phyloP scores from a whole-genome alignment of 2,888 invertebrate genomes.

The Eupeodes luniger region DNA sequence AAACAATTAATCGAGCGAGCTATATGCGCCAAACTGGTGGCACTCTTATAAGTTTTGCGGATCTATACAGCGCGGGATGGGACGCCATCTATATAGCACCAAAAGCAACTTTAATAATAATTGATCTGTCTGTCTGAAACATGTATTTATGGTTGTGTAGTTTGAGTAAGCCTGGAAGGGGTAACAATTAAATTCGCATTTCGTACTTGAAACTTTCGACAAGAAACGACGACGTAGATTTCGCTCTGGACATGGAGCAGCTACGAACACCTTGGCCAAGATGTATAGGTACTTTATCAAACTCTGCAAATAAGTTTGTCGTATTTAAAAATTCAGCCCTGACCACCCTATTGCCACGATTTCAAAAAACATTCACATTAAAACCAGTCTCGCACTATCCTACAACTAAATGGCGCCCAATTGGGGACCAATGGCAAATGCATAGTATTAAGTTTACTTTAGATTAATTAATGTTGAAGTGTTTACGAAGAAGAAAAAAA shows the following conservation, averaged over 20 bases:
- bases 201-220: conserved; percentile 61
- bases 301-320: too few species aligned
- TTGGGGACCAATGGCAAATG: conserved; percentile 7
- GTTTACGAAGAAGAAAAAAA: conserved; percentile 12
- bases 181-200: conserved; percentile 72
- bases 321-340: too few species aligned
- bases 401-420: conserved; percentile 4
- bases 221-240: background rate
- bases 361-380: too few species aligned
- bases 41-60: conserved; percentile 15
- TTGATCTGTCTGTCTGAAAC: conserved; percentile 72
- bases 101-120: conserved; percentile 35
- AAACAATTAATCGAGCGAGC: conserved; percentile 71
- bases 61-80: conserved; percentile 7
- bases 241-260: background rate
- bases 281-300: too few species aligned
- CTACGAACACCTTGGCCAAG: too few species aligned
- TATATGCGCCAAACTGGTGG: conserved; percentile 31
- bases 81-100: background rate
- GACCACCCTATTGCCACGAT: too few species aligned
- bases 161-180: conserved; percentile 62
- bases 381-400: too few species aligned
- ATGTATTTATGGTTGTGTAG: conserved; percentile 42
- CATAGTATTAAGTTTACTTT: conserved; percentile 30
- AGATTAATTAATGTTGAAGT: conserved; percentile 52